phyloP scores from a whole-genome alignment of 2,888 invertebrate species.

The Aphrophora alni region DNA sequence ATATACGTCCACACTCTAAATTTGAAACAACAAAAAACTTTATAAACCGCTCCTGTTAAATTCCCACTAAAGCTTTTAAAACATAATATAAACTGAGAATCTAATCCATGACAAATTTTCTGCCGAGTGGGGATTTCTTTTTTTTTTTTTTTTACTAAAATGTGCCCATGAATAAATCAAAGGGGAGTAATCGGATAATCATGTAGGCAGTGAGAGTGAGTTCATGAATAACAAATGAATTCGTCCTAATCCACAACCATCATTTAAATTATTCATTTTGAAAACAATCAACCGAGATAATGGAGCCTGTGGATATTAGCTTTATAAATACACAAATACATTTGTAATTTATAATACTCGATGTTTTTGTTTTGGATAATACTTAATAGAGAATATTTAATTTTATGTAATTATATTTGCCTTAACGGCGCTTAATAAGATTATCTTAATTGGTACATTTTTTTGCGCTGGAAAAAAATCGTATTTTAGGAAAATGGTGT shows the following conservation, averaged over 20 bases:
- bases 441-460: no score
- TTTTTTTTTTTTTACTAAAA: background rate
- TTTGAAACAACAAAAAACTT: no score
- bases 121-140: background rate
- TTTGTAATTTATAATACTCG: no score
- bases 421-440: no score
- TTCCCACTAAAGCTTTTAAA: background rate
- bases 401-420: no score
- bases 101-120: background rate
- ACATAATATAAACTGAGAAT: background rate
- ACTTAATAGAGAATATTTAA: no score
- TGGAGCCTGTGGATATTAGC: background rate
- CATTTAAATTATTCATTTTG: slow-evolving; percentile 2
- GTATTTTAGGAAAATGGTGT: no score
- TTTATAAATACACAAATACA: background rate
- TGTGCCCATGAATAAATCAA: background rate
- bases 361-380: no score
- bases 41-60: background rate
- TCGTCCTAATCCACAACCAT: background rate
- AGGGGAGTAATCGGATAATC: background rate
- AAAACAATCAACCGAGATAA: background rate
- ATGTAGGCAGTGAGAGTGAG: background rate
- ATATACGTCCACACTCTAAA: no score
- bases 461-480: no score
- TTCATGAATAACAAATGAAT: background rate